Base-by-base conservation (phyloP, 2,888 invertebrate genomes). In the Griposia aprilina region DNA sequence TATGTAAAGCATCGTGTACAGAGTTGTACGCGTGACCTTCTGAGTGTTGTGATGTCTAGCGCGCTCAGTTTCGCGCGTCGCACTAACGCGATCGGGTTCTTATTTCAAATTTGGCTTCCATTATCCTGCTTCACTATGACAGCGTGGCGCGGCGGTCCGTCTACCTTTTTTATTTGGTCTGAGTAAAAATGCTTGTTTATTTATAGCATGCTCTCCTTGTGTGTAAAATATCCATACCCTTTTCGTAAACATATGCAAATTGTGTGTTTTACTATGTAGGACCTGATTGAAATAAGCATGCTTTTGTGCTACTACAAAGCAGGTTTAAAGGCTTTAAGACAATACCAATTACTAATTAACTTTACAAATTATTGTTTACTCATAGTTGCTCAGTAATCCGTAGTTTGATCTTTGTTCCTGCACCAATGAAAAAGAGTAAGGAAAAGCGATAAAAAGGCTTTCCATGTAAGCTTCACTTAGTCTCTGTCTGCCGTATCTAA, bases 401-500 rank as follows among this genome's bases (percentile, higher is more conserved):
- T 5, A 66, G 13, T 66, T 66, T 52, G 30, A 26, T 57, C 23
- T 77, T 26, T 50, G 30, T 48, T 30, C 62, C 60, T 23, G 15
- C 15, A 45, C n/a, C 20, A 6, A 52, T 6, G 6, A 0, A 41
- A 36, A 3, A 5, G 20, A 15, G 20, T 48, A 13, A 55, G 36
- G 7, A 23, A 17, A 70, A 45, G 8, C n/a, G 30, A 78, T 48
- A 70, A 70, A 77, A 69, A 4, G n/a, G 6, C 17, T 60, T 8
- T 30, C 6, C 23, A 13, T 60, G 13, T 6, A 26, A 52, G 52
- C 26, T 72, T n/a, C 41, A 50, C 57, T 83, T 68, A 68, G 57
- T 63, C 57, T 68, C 36, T 48, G 36, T 71, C 78, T 17, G 59
- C 20, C 59, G 36, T 69, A 76, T 55, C 23, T 10, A 0, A 41